Evolutionary conservation across 2,113 vertebrate genomes (phyloP), one percentile per base, ranked within the genome.

Genomic region (Papio anubis): DNA sequence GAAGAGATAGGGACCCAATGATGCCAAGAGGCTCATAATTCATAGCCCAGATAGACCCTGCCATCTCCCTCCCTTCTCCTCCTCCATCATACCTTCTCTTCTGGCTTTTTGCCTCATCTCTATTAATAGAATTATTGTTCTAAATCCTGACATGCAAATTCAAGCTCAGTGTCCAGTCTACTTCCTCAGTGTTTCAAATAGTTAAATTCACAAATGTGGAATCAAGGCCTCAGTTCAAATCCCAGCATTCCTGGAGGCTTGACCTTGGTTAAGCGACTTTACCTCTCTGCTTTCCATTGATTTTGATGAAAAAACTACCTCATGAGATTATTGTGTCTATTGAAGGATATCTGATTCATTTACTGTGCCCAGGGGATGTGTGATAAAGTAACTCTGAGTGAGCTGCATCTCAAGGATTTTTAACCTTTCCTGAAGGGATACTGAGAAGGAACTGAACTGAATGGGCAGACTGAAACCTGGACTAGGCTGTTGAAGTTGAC

Each of bases 191-290:
- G 23, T 50, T 75, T 88, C 8, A 50, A 70, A 75, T 43, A 92
- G 72, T 38, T 83, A 80, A 84, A 30, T 66, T 78, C 78, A 93
- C 83, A 96, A 48, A 83, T n/a, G 57, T 40, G 40, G 91, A 92
- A 96, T 35, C 55, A 73, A 68, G 27, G 13, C 43, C 59, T 93
- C 55, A 14, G 35, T 35, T 93, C 81, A 94, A 88, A 96, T 43
- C 27, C 13, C 45, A 89, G 45, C 48, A 59, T 48, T 45, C 72
- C 68, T 48, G 30, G 59, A 82, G n/a, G 43, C 5, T n/a, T 91
- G 78, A 70, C n/a, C 83, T 88, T 45, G 7, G 48, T 90, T 91
- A 81, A 64, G 5, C 27, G 7, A 21, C 35, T 92, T 90, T 78
- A 43, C 1, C 5, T 55, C 82, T 57, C 27, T 61, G 43, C 48